Base-by-base conservation (phyloP, 2,888 invertebrate genomes). In the Scaptodrosophila latifasciaeformis region DNA sequence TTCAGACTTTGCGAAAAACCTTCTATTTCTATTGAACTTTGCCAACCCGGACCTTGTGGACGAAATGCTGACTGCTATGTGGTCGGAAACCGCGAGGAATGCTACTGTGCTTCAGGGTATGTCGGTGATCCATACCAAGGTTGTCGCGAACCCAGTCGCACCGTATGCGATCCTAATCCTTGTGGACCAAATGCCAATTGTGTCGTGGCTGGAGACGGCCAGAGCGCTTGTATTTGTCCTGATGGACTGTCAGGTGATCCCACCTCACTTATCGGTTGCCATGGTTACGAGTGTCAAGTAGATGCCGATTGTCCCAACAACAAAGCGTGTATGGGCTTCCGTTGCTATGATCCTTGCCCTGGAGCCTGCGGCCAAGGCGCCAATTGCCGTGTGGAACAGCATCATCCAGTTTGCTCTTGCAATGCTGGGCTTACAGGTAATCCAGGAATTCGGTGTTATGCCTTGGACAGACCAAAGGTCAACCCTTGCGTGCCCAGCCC, bases 11-110 rank as follows among this genome's bases (percentile, higher is more conserved):
- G 95, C 79, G 88, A 89, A 48, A 90, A 88, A 82, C 89, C 89
- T 63, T 83, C 90, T 27, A 88, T 90, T 57, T 88, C 90, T 1
- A 87, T 89, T 55, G 88, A 90, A 5, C 86, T 94, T 7, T 95
- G 95, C 76, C 90, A 90, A 83, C 95, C 95, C 7, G 94, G 94
- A 7, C 93, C 94, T 1, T 95, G 95, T 86, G 95, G 94, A 19
- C 86, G 87, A 13, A 93, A 95, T 84, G 91, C 95, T 7, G 94
- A 95, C 81, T 96, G 95, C 82, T 95, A 95, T 79, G 92, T 94
- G 3, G 89, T 92, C 42, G 91, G 92, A 53, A 93, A 93, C 76
- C 91, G 91, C 75, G 95, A 96, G 85, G 91, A 93, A 84, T 96
- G 96, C 84, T 94, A 91, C 85, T 96, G 96, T 75, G 91, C 90